Conservation (phyloP, 92 coral and sea anemone species). For the Desmophyllum pertusum region DNA sequence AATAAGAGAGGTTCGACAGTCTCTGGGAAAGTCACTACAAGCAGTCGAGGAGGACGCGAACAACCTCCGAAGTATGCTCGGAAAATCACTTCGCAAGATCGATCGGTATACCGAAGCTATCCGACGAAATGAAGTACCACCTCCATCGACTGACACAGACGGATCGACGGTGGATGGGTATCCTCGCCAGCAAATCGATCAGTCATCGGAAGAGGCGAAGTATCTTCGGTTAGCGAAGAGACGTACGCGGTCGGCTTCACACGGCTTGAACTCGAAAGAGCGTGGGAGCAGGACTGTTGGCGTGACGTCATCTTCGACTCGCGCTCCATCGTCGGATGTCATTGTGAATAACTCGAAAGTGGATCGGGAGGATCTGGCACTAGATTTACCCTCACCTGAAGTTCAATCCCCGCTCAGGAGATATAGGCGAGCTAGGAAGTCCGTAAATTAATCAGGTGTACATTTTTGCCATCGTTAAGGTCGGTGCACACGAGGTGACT, state of each 20-base stretch:
- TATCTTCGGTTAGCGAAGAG: conserved; percentile 59
- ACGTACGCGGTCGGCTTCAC: conserved; percentile 73
- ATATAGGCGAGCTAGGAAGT: conserved; percentile 55
- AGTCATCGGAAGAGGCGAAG: conserved; percentile 40
- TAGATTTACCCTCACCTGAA: conserved; percentile 23
- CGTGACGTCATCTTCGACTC: conserved; percentile 1
- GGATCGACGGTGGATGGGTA: conserved; percentile 65
- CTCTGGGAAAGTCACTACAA: conserved; percentile 81
- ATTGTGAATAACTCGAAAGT: conserved; percentile 13
- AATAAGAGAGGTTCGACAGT: conserved; percentile 84
- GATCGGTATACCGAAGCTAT: conserved; percentile 80
- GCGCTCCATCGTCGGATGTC: conserved; percentile 11
- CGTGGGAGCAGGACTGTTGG: conserved; percentile 27
- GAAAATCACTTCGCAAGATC: conserved; percentile 87
- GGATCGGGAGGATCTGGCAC: conserved; percentile 7
- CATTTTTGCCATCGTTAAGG: too few species aligned
- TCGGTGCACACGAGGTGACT: too few species aligned
- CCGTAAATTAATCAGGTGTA: conserved; percentile 30
- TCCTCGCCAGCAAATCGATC: conserved; percentile 27
- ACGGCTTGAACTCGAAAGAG: conserved; percentile 36
- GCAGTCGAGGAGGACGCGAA: conserved; percentile 90
- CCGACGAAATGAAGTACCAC: conserved; percentile 71
- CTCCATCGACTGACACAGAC: conserved; percentile 71
- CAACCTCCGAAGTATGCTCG: conserved; percentile 88
- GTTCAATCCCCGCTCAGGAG: conserved; percentile 71